Conservation (phyloP, 1,140 invertebrate genomes). For the Physella acuta region DNA sequence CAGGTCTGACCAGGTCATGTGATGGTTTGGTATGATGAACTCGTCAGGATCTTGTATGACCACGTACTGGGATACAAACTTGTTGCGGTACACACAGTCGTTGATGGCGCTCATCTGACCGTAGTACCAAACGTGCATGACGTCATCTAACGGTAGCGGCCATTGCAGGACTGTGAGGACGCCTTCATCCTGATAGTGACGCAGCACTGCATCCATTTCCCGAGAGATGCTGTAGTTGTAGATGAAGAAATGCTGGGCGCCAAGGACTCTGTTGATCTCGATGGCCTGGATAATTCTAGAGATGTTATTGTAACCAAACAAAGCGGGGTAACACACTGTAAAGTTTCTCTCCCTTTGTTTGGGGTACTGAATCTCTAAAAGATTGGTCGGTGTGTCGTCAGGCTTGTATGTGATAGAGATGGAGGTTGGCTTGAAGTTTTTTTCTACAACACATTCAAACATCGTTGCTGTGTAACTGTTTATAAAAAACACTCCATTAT, state of each 20-base stretch:
- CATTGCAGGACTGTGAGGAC: not conserved
- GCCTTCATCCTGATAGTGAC: not conserved
- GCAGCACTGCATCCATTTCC: not conserved
- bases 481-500: no score
- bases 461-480: no score
- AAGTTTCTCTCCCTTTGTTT: not conserved
- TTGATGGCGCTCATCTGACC: conserved; percentile 2
- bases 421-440: no score
- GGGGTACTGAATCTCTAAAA: not conserved
- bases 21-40: not conserved
- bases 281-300: conserved; percentile 2
- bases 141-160: conserved; percentile 6
- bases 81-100: conserved; percentile 10
- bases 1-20: not conserved
- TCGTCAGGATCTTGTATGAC: conserved; percentile 6
- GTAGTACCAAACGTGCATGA: not conserved
- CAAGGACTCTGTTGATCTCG: conserved; percentile 6
- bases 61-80: not conserved
- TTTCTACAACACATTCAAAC: no score
- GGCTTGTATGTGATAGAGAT: not conserved
- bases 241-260: conserved; percentile 13
- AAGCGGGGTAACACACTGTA: conserved; percentile 1
- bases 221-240: conserved; percentile 13
- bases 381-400: not conserved
- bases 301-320: not conserved